Conservation (phyloP, 2,888 invertebrate species). For the Digitonthophagus gazella region DNA sequence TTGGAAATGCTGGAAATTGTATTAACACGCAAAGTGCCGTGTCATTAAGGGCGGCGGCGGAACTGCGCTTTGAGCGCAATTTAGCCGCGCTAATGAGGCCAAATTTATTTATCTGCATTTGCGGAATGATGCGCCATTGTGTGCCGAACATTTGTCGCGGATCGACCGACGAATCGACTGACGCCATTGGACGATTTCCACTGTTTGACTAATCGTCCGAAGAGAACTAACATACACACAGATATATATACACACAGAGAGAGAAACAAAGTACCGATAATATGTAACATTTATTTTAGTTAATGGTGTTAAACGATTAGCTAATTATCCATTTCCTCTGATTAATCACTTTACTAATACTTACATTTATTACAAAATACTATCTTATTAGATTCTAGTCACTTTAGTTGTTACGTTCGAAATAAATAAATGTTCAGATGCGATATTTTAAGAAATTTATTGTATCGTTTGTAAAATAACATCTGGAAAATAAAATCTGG, state of each 20-base stretch:
- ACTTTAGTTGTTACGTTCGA: too few relatives aligned
- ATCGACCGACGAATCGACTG: neutral
- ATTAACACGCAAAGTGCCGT: constrained; percentile 48
- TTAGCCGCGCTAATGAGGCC: constrained; percentile 29
- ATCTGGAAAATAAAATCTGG: too few relatives aligned
- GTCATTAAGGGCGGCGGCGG: constrained; percentile 40
- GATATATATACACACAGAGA: too few relatives aligned
- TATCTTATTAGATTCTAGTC: too few relatives aligned
- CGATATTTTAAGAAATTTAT: too few relatives aligned
- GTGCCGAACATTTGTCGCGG: neutral
- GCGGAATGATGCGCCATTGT: neutral
- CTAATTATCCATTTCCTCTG: neutral
- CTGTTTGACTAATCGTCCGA: neutral
- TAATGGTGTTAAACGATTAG: neutral
- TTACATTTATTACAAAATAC: too few relatives aligned
- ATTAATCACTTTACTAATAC: neutral
- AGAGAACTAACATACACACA: neutral
- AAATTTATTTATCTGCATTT: constrained; percentile 5
- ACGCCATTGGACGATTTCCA: neutral
- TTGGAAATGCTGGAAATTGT: constrained; percentile 47
- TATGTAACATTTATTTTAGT: neutral
- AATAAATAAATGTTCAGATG: too few relatives aligned
- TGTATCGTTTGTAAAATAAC: too few relatives aligned
- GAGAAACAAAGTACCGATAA: neutral
- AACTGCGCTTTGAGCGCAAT: constrained; percentile 33